Conservation (phyloP, 2,797 vertebrate genomes). For the Smutsia temminckii region DNA sequence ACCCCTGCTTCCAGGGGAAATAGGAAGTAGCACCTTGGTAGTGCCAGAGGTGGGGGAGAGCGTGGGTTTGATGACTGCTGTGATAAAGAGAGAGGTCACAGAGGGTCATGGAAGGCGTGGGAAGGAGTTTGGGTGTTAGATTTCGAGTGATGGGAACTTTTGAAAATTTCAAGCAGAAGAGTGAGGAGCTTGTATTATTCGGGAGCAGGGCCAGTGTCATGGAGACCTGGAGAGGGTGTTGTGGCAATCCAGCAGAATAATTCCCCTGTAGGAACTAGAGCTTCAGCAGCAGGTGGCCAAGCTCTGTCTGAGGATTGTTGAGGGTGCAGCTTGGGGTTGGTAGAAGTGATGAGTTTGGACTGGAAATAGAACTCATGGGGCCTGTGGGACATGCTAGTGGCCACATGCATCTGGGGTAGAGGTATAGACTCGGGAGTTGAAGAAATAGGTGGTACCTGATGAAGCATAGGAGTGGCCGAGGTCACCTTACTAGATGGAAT, state of each 20-base stretch:
- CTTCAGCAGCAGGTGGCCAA: not conserved
- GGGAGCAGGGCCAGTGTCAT: not conserved
- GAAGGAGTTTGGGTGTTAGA: not conserved
- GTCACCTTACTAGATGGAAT: not conserved
- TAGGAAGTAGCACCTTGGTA: not conserved
- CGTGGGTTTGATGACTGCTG: not conserved
- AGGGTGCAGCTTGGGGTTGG: not conserved
- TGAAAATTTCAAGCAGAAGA: not conserved
- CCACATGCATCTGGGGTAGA: not conserved
- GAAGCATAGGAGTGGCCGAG: not conserved
- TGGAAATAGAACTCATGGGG: not conserved
- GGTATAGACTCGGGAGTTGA: not conserved
- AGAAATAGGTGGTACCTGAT: not conserved
- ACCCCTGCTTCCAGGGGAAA: not conserved
- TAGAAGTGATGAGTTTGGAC: not conserved
- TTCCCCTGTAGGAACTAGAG: not conserved
- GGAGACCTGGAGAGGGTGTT: rapidly evolving
- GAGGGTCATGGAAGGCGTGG: not conserved
- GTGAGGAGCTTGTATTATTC: rapidly evolving
- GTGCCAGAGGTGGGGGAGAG: not conserved
- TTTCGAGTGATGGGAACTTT: not conserved
- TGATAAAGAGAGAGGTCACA: not conserved
- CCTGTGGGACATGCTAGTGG: not conserved
- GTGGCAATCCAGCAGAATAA: not conserved
- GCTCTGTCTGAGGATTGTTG: not conserved